Percentiles rank a stretch among this genome's conserved stretches.
Conservation (phyloP, 2,797 vertebrate species). For the Acanthurus tractus region DNA sequence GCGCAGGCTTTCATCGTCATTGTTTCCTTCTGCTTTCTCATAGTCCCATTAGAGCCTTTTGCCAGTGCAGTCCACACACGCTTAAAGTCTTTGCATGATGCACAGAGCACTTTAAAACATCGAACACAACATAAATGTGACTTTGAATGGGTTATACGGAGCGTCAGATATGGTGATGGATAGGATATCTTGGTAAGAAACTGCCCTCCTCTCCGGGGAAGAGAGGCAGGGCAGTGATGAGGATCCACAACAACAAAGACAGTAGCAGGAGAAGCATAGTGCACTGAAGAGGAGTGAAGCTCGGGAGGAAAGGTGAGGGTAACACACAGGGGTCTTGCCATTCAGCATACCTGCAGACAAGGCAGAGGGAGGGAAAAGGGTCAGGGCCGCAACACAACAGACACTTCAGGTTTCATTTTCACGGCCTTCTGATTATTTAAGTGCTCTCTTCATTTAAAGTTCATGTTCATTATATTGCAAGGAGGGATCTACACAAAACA, state of each 20-base stretch:
- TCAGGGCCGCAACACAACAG: background rate
- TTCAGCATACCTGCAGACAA: conserved; percentile 84
- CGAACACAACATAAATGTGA: conserved; percentile 58
- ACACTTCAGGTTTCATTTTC: background rate
- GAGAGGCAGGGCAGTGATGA: conserved; percentile 23
- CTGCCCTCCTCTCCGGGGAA: conserved; percentile 12
- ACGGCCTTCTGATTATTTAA: background rate
- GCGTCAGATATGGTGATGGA: conserved; percentile 22
- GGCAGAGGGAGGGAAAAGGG: background rate
- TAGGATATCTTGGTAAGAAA: conserved; percentile 14
- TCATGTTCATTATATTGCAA: background rate
- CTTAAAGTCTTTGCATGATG: conserved; percentile 45
- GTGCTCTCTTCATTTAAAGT: background rate
- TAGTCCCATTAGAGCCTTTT: conserved; percentile 44
- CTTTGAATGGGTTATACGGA: conserved; percentile 14
- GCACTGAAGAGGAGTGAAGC: conserved; percentile 41
- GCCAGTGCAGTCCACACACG: conserved; percentile 29
- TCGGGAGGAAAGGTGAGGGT: conserved; percentile 6
- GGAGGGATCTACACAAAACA: background rate
- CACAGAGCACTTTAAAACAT: conserved; percentile 51
- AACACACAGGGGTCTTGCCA: background rate
- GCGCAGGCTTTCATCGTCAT: too few relatives aligned
- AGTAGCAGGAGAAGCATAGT: conserved; percentile 35
- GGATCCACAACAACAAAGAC: conserved; percentile 53
- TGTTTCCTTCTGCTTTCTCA: conserved; percentile 13